Evolutionary conservation across 2,113 vertebrate species (phyloP).

Genomic region (Caracal caracal): DNA sequence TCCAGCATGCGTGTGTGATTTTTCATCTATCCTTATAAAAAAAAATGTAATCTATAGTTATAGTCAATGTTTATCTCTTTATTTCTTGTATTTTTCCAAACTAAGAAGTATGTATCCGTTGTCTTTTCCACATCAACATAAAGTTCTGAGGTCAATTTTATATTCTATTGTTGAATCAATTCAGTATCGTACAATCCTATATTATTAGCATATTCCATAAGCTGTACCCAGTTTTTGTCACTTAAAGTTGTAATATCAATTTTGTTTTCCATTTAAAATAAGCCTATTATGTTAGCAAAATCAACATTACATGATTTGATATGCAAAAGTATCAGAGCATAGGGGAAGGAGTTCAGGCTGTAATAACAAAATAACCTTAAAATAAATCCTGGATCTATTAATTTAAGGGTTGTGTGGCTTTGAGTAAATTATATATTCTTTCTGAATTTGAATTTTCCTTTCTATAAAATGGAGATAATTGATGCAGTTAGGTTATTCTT

Average conservation of each 20-base stretch:
- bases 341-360: background rate
- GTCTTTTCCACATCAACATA: background rate
- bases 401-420: background rate
- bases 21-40: background rate
- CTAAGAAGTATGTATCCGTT: background rate
- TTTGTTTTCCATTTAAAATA: background rate
- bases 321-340: background rate
- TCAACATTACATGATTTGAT: background rate
- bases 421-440: background rate
- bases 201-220: background rate
- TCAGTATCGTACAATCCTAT: background rate
- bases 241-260: background rate
- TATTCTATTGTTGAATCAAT: background rate
- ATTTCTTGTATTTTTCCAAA: background rate
- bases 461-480: background rate
- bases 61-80: background rate
- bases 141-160: background rate
- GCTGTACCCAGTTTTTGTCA: background rate
- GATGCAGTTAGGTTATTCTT: background rate
- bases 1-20: background rate
- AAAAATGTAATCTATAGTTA: background rate
- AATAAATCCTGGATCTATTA: background rate
- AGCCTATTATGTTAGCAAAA: background rate
- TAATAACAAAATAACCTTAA: background rate
- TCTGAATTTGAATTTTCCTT: background rate